Conservation (phyloP, 2,113 vertebrate species). For the Oreotrochilus melanogaster region DNA sequence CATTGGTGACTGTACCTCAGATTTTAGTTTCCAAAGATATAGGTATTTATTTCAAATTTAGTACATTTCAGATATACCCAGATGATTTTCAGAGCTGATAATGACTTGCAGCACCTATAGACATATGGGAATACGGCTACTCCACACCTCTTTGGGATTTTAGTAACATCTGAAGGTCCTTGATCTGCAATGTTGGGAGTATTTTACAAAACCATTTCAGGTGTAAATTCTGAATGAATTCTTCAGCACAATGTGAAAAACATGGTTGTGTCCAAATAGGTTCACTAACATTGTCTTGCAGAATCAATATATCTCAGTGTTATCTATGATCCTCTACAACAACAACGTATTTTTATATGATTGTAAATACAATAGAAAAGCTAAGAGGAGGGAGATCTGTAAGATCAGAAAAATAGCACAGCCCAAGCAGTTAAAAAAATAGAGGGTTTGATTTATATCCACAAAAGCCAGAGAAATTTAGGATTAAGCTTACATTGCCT, state of each 20-base stretch:
- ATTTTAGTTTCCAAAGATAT: background rate
- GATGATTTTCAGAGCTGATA: background rate
- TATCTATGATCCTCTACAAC: background rate
- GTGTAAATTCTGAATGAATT: background rate
- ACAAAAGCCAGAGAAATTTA: background rate
- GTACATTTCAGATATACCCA: background rate
- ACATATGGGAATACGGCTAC: background rate
- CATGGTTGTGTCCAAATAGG: background rate
- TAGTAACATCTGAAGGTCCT: background rate
- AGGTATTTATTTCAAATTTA: background rate
- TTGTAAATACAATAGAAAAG: background rate
- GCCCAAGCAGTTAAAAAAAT: background rate
- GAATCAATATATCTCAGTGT: background rate
- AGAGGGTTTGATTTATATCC: background rate
- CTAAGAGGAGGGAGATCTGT: background rate
- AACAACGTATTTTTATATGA: background rate
- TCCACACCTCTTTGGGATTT: background rate
- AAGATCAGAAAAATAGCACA: background rate
- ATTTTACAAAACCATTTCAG: background rate
- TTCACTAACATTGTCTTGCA: background rate
- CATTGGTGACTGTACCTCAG: background rate
- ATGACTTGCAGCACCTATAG: background rate
- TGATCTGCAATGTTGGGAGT: background rate
- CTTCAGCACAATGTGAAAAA: background rate
- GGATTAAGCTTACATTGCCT: background rate